phyloP scores from a whole-genome alignment of 2,888 invertebrate species.

The Fragum sueziense region DNA sequence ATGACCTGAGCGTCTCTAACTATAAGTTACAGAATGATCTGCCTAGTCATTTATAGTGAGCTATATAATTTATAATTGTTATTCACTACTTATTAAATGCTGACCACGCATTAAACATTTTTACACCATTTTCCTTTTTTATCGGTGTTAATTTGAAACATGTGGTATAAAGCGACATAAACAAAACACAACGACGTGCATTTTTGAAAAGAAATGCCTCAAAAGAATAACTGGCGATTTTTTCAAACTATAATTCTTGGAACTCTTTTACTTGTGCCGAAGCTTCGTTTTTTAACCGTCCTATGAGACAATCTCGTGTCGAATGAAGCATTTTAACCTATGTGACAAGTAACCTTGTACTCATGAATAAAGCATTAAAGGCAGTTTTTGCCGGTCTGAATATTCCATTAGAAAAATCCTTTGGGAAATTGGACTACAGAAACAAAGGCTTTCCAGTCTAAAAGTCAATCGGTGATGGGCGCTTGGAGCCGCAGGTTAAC shows the following conservation, averaged over 20 bases:
- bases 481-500: slow-evolving; percentile 15
- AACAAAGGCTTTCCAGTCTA: slow-evolving; percentile 9
- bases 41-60: too few relatives aligned
- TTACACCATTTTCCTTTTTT: too few relatives aligned
- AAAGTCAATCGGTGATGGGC: slow-evolving; percentile 14
- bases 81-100: too few relatives aligned
- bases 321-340: slow-evolving; percentile 14
- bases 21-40: too few relatives aligned
- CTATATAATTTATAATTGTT: too few relatives aligned
- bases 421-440: slow-evolving; percentile 12
- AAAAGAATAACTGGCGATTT: background rate
- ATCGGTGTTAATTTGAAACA: background rate
- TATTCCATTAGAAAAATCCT: slow-evolving; percentile 32
- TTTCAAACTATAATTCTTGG: background rate
- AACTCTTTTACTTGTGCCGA: background rate
- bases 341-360: slow-evolving; percentile 23
- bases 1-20: too few relatives aligned
- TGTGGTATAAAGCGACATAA: too few relatives aligned
- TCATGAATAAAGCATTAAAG: slow-evolving; percentile 36
- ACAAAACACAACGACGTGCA: background rate
- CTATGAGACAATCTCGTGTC: background rate
- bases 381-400: background rate
- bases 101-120: too few relatives aligned
- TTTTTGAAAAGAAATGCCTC: background rate
- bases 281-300: background rate